Base-by-base conservation (phyloP, 2,888 invertebrate species). In the Sphaerophoria taeniata region DNA sequence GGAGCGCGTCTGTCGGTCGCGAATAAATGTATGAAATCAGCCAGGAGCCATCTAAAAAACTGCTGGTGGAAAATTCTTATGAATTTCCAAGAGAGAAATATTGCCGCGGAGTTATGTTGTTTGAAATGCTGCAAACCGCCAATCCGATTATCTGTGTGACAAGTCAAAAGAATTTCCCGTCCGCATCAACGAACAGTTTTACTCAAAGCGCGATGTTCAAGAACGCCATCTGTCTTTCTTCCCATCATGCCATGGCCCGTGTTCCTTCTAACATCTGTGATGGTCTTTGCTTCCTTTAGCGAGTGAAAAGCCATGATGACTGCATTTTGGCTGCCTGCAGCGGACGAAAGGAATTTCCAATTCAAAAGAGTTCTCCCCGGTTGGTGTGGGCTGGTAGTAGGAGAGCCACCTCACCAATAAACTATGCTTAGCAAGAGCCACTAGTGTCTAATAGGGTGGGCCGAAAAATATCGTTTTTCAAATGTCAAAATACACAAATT, bases 281-380 rank as follows among this genome's bases (percentile, higher is more conserved):
- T 47, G 56, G 14, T 56, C 49, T 14, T 24, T 24, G 24, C 24
- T 24, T 65, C 63, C 67, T 82, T 82, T 61, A 43, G 34, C 31
- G 51, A 58, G 75, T 16, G 45, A 58, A 79, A 84, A 65, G 3
- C 34, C 45, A 63, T 47, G 47, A 47, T 33, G 24, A 39, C 49
- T 39, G 36, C 49, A 67, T 34, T 51, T 51, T 16, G 11, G 39
- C 39, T 39, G 39, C 39, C 39, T 39, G 39, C 34, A 34, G 14
- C 84, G 51, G 63, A 65, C 24, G 60, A 71, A 71, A 84, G 71
- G 84, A 84, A 84, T 84, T 84, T 75, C 43, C 80, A 84, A 84
- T 84, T 84, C 71, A 71, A 55, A 24, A 72, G 72, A 61, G 65
- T 55, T 71, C 65, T 75, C 71, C 69, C 16, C 36, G 31, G 39